These are phyloP conservation scores for Lycocerus yunnanus DNA, from an alignment of 2,888 invertebrate genomes.

Conservation along the genomic window DNA sequence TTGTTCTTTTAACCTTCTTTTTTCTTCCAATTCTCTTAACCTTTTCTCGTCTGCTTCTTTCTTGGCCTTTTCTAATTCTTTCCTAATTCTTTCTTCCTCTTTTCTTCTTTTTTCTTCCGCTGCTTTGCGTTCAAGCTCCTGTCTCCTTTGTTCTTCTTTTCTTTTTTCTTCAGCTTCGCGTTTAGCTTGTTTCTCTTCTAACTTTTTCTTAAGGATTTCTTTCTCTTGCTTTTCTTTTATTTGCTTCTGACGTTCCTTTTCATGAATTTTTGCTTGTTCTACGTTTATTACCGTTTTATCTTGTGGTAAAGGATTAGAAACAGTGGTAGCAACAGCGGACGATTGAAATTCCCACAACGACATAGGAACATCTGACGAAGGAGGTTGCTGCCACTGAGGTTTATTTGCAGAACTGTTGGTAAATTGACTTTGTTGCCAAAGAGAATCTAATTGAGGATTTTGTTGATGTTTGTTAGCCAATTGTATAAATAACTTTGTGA, in stretches of 20 bases:
- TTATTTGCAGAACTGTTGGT: constrained; percentile 32
- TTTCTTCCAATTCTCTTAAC: constrained; percentile 59
- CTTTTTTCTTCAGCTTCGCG: constrained; percentile 59
- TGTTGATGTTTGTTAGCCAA: constrained; percentile 47
- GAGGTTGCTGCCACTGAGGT: constrained; percentile 32
- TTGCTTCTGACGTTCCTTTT: constrained; percentile 40
- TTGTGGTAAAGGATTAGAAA: constrained; percentile 18
- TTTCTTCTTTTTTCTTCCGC: constrained; percentile 60
- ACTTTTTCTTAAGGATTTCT: constrained; percentile 58
- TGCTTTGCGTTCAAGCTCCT: constrained; percentile 59
- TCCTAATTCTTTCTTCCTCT: constrained; percentile 59
- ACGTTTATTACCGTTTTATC: constrained; percentile 17
- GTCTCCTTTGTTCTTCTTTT: constrained; percentile 58
- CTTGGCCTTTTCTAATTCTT: constrained; percentile 58
- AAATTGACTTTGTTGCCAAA: constrained; percentile 52
- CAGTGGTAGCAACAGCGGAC: constrained; percentile 28
- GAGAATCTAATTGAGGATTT: constrained; percentile 39
- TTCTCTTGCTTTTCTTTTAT: constrained; percentile 53
- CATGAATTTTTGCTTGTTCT: constrained; percentile 27
- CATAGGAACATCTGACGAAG: constrained; percentile 40
- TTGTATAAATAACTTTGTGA: constrained; percentile 59
- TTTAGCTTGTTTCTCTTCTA: constrained; percentile 56
- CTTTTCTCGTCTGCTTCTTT: constrained; percentile 58
- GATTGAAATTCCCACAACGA: constrained; percentile 51
- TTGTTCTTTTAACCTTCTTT: constrained; percentile 56